Percentiles rank a stretch among this genome's conserved stretches.
These are phyloP conservation scores for Calameuta pallipes DNA, from an alignment of 2,888 invertebrate species.

Conservation along the genomic window DNA sequence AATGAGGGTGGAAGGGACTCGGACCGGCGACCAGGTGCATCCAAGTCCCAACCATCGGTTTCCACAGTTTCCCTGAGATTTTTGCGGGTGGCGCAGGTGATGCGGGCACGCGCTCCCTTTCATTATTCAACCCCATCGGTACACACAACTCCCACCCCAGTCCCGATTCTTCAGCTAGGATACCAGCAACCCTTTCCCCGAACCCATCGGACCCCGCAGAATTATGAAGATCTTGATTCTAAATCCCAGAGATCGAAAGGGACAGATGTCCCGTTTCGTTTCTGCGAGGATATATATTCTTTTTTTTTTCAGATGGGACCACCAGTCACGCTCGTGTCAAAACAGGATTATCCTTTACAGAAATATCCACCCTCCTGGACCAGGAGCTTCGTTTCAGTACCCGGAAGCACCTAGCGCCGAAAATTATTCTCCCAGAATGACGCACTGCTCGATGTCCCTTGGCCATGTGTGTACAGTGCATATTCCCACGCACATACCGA, in stretches of 20 bases:
- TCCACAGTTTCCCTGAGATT: constrained; percentile 35
- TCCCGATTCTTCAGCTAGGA: constrained; percentile 3
- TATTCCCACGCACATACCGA: constrained; percentile 38
- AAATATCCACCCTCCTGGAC: not conserved
- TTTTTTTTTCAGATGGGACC: constrained; percentile 41
- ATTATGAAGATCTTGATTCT: constrained; percentile 44
- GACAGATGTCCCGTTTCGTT: constrained; percentile 37
- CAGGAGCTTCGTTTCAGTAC: not conserved
- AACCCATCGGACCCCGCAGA: constrained; percentile 29
- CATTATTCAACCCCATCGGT: constrained; percentile 25
- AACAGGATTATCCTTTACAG: constrained; percentile 46
- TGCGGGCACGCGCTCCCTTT: constrained; percentile 55
- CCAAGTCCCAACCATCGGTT: constrained; percentile 12
- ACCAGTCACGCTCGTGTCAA: constrained; percentile 52
- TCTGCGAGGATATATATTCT: constrained; percentile 19
- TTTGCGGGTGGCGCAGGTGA: constrained; percentile 51
- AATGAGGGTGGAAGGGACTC: constrained; percentile 14
- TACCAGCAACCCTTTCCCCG: constrained; percentile 18
- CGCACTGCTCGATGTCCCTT: not conserved
- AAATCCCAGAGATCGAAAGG: constrained; percentile 20
- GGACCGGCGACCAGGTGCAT: constrained; percentile 30
- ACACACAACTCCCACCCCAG: constrained; percentile 1
- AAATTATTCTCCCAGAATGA: not conserved
- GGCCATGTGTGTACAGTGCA: not conserved
- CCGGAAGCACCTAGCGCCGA: not conserved